phyloP scores from a whole-genome alignment of 1,140 invertebrate species.

The Diorhabda carinulata region DNA sequence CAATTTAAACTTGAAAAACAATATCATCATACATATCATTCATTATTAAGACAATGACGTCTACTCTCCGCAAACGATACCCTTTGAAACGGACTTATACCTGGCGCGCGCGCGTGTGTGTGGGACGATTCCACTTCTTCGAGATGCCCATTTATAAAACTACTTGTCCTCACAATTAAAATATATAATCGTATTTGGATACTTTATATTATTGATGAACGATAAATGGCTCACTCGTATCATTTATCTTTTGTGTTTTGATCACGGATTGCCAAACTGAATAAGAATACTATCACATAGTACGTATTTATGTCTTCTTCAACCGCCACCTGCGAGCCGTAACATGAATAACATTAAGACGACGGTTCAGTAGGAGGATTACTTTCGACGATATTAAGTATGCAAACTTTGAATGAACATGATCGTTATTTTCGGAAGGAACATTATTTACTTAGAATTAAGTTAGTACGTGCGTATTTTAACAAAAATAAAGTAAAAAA shows the following conservation, averaged over 20 bases:
- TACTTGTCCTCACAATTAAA: conserved; percentile 49
- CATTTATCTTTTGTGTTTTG: conserved; percentile 38
- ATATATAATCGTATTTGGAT: conserved; percentile 48
- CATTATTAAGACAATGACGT: conserved; percentile 18
- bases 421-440: no score
- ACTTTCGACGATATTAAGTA: not conserved
- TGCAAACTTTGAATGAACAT: no score
- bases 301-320: conserved; percentile 24
- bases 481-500: no score
- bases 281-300: conserved; percentile 23
- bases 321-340: not conserved
- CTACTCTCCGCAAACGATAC: not conserved
- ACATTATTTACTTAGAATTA: no score
- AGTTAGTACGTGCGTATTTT: no score
- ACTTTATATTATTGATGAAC: conserved; percentile 48
- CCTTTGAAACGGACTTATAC: conserved; percentile 17
- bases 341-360: not conserved
- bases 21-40: not conserved
- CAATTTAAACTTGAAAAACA: no score
- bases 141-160: conserved; percentile 45
- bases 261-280: conserved; percentile 26
- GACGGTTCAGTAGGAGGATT: not conserved
- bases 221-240: conserved; percentile 41
- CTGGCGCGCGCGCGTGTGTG: conserved; percentile 39
- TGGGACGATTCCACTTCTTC: conserved; percentile 34